Conservation (phyloP, 2,888 invertebrate species). For the Electrophaes corylata region DNA sequence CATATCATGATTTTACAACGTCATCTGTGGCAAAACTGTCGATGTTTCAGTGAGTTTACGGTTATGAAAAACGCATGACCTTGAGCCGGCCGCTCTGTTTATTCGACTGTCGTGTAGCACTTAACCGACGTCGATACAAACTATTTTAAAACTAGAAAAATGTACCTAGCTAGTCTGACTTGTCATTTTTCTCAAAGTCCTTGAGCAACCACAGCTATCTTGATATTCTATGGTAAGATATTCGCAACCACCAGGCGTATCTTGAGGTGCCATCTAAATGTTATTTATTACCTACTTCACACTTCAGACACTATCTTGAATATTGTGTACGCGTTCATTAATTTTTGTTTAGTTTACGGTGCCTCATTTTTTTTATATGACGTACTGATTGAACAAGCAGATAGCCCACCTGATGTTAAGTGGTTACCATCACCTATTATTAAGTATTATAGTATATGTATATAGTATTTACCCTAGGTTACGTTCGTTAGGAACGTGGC, state of each 20-base stretch:
- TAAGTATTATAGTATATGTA: too few relatives aligned
- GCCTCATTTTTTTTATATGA: neutral
- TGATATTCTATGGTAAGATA: neutral
- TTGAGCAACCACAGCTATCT: neutral
- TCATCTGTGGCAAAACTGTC: neutral
- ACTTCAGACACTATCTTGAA: neutral
- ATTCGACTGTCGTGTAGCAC: constrained; percentile 81
- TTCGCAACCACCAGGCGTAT: neutral
- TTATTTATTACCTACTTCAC: neutral
- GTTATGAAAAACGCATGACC: constrained; percentile 68
- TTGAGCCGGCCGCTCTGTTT: constrained; percentile 73
- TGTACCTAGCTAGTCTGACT: constrained; percentile 38
- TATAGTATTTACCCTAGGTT: too few relatives aligned
- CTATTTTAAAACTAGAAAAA: constrained; percentile 76
- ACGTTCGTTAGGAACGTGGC: too few relatives aligned
- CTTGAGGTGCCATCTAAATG: neutral
- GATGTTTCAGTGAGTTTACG: constrained; percentile 35
- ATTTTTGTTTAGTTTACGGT: neutral
- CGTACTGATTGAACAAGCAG: neutral
- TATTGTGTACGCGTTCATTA: neutral
- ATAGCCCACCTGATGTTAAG: too few relatives aligned
- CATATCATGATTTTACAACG: neutral
- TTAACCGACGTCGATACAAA: constrained; percentile 76
- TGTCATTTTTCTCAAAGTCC: neutral
- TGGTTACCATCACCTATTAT: too few relatives aligned